Base-by-base conservation (phyloP, 2,888 invertebrate genomes). In the Biston betularia region DNA sequence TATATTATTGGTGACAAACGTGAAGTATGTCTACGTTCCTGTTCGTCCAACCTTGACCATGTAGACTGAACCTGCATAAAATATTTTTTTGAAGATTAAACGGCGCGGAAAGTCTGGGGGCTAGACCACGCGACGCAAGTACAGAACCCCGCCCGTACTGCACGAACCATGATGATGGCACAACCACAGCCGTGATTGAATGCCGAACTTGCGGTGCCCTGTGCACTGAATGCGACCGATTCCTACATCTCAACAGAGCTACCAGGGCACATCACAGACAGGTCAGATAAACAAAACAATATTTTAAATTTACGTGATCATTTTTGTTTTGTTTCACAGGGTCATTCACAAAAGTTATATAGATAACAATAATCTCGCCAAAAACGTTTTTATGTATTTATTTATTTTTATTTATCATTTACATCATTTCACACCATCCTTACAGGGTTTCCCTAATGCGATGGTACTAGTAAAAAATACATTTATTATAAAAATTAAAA, bases 161-260 rank as follows among this genome's bases (percentile, higher is more conserved):
- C 90, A 96, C 96, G 58, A 99, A 99, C 89, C 99, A 99, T 88
- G 99, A 99, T 84, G 99, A 99, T 85, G 98, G 97, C 0, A 96
- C 97, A 83, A 99, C 99, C 0, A 95, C 96, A 12, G 99, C 99
- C 0, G 97, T 98, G 68, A 97, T 99, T 68, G 97, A 98, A 77
- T 99, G 99, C 87, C 96, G 96, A 76, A 95, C 95, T 8, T 99
- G 99, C 84, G 98, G 98, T 24, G 97, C 98, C 70, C 94, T 99
- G 42, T 99, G 99, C 87, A 97, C 97, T 0, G 99, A 99, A 85
- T 99, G 99, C 87, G 99, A 99, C 90, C 95, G 98, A 61, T 98
- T 98, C 85, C 93, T 99, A 68, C 99, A 99, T 90, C 95, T 99
- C 62, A 98, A 98, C 84, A 95, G 98, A 57, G 96, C 96, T 79